Evolutionary conservation across 2,888 invertebrate genomes (phyloP), one percentile per base, ranked within the genome.

Genomic region (Eupithecia dodoneata): DNA sequence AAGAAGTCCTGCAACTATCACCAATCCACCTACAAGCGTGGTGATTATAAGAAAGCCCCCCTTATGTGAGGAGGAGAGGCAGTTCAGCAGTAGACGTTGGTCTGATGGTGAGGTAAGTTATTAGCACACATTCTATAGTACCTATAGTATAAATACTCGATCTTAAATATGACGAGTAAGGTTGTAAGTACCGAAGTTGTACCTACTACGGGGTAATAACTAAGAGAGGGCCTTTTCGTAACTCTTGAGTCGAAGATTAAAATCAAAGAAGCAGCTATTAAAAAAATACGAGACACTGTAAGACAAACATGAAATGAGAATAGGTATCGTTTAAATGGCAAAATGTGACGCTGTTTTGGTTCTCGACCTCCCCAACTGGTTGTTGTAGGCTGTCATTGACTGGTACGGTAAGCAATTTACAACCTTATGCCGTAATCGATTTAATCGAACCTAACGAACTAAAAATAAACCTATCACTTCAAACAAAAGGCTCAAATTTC

Each of bases 401-500:
- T 63, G 63, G 18, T 30, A 30, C 12, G 18, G 9, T 30, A 30
- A 63, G 63, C 63, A 30, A 63, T 30, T 30, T 63, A 63, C 63
- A 30, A 63, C 63, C 63, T 63, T 63, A 63, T 12, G 63, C 18
- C 30, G 63, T 30, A 63, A 63, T 63, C 63, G 63, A 63, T 63
- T 63, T 59, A 7, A 63, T 10, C 10, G 18, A 63, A 63, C 10
- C 30, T 63, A 69, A 44, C 45, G 13, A 70, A n/a, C 47, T 70
- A 30, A 70, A 49, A 70, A 70, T 70, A 18, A 45, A 66, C 66
- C 66, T 66, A 66, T 66, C 42, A 42, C 2, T 42, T 15, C 66
- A 59, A 76, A 74, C 52, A 63, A 71, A 71, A 59, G 63, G 47
- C 66, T 10, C 12, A 55, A 72, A 67, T 59, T 72, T 59, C 15